These are phyloP conservation scores for Epirrhoe alternata DNA, from an alignment of 2,888 invertebrate genomes.

Conservation along the genomic window DNA sequence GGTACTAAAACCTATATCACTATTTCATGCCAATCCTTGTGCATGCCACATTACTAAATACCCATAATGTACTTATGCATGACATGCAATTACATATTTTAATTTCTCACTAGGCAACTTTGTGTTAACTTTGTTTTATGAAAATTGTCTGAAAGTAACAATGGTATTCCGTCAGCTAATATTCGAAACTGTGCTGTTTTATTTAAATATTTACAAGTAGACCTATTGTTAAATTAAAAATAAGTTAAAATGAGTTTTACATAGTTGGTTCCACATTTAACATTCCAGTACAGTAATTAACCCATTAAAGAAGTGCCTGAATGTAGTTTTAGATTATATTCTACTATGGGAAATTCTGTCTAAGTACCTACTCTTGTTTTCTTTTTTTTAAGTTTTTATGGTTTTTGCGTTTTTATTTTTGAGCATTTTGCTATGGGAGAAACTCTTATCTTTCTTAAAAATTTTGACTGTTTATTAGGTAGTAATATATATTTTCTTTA, in stretches of 20 bases:
- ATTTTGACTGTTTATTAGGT: not conserved
- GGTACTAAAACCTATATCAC: constrained; percentile 6
- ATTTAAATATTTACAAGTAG: not conserved
- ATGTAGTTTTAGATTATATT: constrained; percentile 5
- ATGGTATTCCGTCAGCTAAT: not conserved
- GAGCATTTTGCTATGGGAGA: not conserved
- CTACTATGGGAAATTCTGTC: not conserved
- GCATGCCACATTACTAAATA: constrained; percentile 21
- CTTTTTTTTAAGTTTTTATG: not conserved
- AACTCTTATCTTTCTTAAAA: not conserved
- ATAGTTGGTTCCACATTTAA: constrained; percentile 16
- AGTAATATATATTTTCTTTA: not conserved
- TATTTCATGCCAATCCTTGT: constrained; percentile 8
- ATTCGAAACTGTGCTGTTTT: not conserved
- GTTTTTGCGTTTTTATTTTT: not conserved
- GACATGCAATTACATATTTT: not conserved
- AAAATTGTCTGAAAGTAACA: not conserved
- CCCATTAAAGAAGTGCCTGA: constrained; percentile 13
- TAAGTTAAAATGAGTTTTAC: not conserved
- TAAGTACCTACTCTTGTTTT: not conserved
- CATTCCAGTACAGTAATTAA: constrained; percentile 4
- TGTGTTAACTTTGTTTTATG: not conserved
- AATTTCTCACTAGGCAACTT: not conserved
- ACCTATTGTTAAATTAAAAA: not conserved
- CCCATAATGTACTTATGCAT: too few relatives aligned